Percentiles rank a stretch among this genome's conserved stretches.
Evolutionary conservation across 2,888 invertebrate species (phyloP).

Genomic region (Zaprionus lineosus): DNA sequence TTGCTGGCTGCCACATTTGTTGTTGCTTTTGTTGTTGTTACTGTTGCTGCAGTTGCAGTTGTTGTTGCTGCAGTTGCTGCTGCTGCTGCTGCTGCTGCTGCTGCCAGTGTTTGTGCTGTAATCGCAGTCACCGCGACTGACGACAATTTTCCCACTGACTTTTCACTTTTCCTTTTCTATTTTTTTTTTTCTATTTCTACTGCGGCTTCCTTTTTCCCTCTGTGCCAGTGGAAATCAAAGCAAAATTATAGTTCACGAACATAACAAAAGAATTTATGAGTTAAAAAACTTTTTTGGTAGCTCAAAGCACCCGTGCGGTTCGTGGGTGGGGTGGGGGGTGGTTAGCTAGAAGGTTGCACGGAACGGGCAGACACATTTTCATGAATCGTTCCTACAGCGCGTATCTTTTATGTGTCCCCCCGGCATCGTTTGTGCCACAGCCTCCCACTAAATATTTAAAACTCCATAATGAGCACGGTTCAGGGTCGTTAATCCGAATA

Average conservation of each 20-base stretch:
- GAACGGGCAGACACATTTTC: constrained; percentile 6
- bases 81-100: constrained; percentile 9
- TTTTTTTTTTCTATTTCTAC: constrained; percentile 1
- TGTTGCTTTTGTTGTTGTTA: not conserved
- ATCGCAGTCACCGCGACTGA: constrained; percentile 51
- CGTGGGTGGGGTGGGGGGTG: not conserved
- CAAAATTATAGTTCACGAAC: constrained; percentile 34
- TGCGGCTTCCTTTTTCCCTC: constrained; percentile 27
- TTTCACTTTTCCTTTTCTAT: constrained; percentile 64
- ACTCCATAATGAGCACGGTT: constrained; percentile 62
- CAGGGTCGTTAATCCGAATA: constrained; percentile 47
- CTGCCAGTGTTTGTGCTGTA: constrained; percentile 45
- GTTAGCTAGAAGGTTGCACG: constrained; percentile 2
- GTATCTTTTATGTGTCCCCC: constrained; percentile 65
- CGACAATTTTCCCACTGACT: constrained; percentile 75
- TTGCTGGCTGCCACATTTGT: constrained; percentile 43
- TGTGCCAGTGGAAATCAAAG: constrained; percentile 56
- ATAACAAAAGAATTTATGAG: constrained; percentile 71
- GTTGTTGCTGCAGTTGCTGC: constrained; percentile 36
- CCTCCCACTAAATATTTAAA: constrained; percentile 58
- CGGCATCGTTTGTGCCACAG: constrained; percentile 55
- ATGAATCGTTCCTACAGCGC: constrained; percentile 26
- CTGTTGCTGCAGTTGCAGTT: constrained; percentile 10
- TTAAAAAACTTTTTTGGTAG: constrained; percentile 70
- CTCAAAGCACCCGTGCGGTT: no score